phyloP scores from a whole-genome alignment of 2,888 invertebrate genomes.

The Zhengitettix transpicula region DNA sequence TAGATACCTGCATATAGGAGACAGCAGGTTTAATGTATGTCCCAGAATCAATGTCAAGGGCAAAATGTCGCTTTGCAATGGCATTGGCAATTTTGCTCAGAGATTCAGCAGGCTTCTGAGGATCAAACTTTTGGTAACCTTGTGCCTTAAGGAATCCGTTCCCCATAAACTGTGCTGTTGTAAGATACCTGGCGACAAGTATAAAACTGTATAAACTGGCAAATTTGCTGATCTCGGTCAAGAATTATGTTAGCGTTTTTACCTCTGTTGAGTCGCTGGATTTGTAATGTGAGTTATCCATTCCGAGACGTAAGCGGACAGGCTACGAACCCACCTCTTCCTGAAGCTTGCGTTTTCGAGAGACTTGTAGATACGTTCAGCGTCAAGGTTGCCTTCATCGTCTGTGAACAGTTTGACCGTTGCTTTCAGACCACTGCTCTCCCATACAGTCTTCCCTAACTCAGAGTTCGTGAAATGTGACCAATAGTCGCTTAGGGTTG shows the following conservation, averaged over 20 bases:
- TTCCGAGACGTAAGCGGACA: slow-evolving; percentile 57
- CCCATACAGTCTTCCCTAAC: slow-evolving; percentile 51
- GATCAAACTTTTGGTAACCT: slow-evolving; percentile 60
- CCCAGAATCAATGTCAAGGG: slow-evolving; percentile 51
- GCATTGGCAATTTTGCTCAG: slow-evolving; percentile 51
- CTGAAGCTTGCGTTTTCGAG: slow-evolving; percentile 67
- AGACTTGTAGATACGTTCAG: slow-evolving; percentile 54
- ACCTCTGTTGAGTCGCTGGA: slow-evolving; percentile 58
- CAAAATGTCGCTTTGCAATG: slow-evolving; percentile 49
- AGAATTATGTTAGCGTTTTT: slow-evolving; percentile 16
- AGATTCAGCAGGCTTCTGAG: slow-evolving; percentile 50
- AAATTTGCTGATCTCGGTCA: background rate
- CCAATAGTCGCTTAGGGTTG: slow-evolving; percentile 55
- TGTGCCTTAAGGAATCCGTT: slow-evolving; percentile 61
- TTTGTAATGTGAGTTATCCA: slow-evolving; percentile 57
- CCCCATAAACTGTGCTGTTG: slow-evolving; percentile 48
- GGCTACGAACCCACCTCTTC: slow-evolving; percentile 60
- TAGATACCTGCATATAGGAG: slow-evolving; percentile 42
- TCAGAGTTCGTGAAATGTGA: slow-evolving; percentile 66
- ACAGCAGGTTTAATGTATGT: slow-evolving; percentile 61
- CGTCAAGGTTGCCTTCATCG: slow-evolving; percentile 50
- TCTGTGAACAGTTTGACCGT: slow-evolving; percentile 52
- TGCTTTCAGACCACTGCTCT: slow-evolving; percentile 52
- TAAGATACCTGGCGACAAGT: slow-evolving; percentile 38
- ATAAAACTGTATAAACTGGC: too few species aligned